phyloP scores from a whole-genome alignment of 2,113 vertebrate genomes.

The Hiodon tergisus region DNA sequence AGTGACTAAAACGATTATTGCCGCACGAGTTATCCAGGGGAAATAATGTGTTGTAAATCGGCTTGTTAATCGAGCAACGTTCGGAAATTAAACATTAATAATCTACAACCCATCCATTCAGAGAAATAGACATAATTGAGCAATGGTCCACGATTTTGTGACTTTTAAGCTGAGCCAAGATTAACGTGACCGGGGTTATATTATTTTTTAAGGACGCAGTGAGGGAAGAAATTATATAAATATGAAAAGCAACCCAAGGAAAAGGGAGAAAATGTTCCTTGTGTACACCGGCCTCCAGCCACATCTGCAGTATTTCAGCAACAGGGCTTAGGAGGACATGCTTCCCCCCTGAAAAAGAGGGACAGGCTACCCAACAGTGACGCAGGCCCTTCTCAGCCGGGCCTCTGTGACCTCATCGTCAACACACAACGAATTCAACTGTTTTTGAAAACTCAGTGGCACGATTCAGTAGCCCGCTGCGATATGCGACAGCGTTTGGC shows the following conservation, averaged over 20 bases:
- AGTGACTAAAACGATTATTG: no score
- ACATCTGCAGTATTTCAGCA: no score
- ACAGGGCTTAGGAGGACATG: no score
- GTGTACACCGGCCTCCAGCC: no score
- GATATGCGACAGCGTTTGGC: no score
- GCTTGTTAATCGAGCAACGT: conserved; percentile 12
- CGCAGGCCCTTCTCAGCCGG: background rate
- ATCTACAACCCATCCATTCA: conserved; percentile 6
- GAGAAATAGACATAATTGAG: conserved; percentile 28
- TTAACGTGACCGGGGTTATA: conserved; percentile 18
- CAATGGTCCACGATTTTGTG: conserved; percentile 17
- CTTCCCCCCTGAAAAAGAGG: background rate
- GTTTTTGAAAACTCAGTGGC: background rate
- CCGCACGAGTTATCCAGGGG: conserved; percentile 25
- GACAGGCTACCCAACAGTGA: background rate
- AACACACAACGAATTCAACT: background rate
- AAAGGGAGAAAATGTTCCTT: no score
- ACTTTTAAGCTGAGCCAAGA: conserved; percentile 21
- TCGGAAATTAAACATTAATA: conserved; percentile 16
- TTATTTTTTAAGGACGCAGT: background rate
- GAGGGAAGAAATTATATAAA: background rate
- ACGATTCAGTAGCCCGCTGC: background rate
- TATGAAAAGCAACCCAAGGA: no score
- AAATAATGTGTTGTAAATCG: conserved; percentile 32
- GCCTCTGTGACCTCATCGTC: background rate